These are phyloP conservation scores for Mythimna lalbum DNA, from an alignment of 2,888 invertebrate genomes.

Conservation along the genomic window DNA sequence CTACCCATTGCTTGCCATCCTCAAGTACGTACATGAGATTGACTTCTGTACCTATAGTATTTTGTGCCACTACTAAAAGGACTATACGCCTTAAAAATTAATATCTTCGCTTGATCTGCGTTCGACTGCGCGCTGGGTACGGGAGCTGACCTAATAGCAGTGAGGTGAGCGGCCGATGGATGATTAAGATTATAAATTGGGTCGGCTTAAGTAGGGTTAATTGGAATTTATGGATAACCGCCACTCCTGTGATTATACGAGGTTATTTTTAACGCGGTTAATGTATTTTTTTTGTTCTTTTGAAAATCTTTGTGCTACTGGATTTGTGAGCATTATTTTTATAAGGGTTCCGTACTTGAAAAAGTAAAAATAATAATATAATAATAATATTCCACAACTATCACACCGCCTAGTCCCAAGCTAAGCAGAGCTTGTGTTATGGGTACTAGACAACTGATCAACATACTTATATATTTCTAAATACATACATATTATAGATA, in stretches of 20 bases:
- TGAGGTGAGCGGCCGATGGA: constrained; percentile 16
- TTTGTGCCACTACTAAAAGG: too few species aligned
- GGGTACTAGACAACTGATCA: too few species aligned
- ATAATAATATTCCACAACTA: too few species aligned
- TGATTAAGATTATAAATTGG: constrained; percentile 41
- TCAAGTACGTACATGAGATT: too few species aligned
- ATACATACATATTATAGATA: too few species aligned
- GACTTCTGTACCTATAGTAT: too few species aligned
- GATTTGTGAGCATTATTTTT: not conserved
- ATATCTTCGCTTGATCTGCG: constrained; percentile 16
- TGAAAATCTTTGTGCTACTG: not conserved
- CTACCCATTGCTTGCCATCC: too few species aligned
- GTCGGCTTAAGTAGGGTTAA: constrained; percentile 47
- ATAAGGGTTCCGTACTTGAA: too few species aligned
- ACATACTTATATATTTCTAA: too few species aligned
- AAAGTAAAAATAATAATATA: too few species aligned
- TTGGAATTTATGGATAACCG: constrained; percentile 43
- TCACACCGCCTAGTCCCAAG: too few species aligned
- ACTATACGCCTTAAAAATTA: constrained; percentile 30
- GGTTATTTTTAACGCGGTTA: constrained; percentile 2
- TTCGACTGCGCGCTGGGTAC: constrained; percentile 25
- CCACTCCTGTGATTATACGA: constrained; percentile 16
- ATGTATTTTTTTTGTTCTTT: not conserved
- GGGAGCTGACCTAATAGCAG: constrained; percentile 34
- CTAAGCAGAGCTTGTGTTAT: too few species aligned